A percentile compares a stretch with the other conserved stretches of the same genome.
Evolutionary conservation across 2,113 vertebrate genomes (phyloP).

Genomic region (Oncorhynchus keta): DNA sequence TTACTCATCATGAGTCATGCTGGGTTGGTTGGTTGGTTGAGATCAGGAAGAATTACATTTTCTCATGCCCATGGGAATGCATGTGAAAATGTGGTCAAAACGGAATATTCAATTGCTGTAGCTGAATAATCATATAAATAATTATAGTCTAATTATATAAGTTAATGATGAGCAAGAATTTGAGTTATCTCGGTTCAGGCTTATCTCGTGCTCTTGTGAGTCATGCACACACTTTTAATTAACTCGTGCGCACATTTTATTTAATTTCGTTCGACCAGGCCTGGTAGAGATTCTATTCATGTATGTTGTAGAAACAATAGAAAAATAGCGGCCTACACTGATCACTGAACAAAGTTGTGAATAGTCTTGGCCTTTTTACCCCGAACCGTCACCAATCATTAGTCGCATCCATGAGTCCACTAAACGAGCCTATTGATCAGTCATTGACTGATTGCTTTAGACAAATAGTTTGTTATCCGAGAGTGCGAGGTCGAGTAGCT

Average conservation of each 20-base stretch:
- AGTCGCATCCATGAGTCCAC: slow-evolving; percentile 55
- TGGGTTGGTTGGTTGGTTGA: no score
- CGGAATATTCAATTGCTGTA: no score
- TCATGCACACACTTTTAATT: neutral
- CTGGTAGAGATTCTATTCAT: neutral
- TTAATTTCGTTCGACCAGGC: neutral
- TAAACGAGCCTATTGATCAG: slow-evolving; percentile 75
- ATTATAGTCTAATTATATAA: no score
- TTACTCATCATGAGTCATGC: neutral
- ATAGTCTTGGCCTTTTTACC: slow-evolving; percentile 71
- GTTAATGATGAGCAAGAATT: neutral
- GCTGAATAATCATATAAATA: no score
- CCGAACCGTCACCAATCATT: slow-evolving; percentile 63
- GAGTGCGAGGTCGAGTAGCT: slow-evolving; percentile 71
- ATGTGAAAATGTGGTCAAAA: no score
- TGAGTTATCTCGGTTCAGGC: neutral
- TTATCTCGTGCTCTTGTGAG: neutral
- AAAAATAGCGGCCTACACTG: slow-evolving; percentile 29
- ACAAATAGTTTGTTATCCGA: slow-evolving; percentile 71
- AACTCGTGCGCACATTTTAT: neutral
- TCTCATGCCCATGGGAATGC: no score
- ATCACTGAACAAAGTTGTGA: slow-evolving; percentile 63
- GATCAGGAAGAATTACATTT: no score
- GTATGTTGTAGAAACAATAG: neutral
- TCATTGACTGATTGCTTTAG: slow-evolving; percentile 74